Evolutionary conservation across 2,888 invertebrate genomes (phyloP), one percentile per base, ranked within the genome.

Genomic region (Mesorhabditis spiculigera): DNA sequence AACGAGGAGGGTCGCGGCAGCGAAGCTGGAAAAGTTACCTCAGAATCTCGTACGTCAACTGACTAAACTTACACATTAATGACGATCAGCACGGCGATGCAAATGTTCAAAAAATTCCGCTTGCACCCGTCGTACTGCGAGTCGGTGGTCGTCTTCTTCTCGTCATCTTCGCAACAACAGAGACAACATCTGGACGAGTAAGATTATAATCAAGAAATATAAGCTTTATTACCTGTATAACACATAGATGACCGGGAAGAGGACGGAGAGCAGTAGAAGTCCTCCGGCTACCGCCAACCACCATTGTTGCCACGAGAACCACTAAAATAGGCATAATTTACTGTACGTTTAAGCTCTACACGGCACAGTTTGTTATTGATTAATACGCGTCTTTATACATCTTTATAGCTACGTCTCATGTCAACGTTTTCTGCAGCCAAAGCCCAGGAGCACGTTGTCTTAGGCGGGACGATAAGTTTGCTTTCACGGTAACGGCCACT

Each of bases 291-390:
- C 44, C n/a, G 71, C 73, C 42, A 84, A 66, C 81, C 81, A 81
- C 75, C 82, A 79, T 69, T 77, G 76, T 63, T 82, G 83, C 75
- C 79, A 82, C 67, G 78, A 75, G 43, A 84, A 66, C 84, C 84
- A 84, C 81, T 84, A 77, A 71, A 82, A 78, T 66, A 63, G 44
- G 28, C 5, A 16, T 28, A 5, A 28, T 63, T 16, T 28, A 28
- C 28, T 28, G 28, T 28, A 28, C 28, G 28, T 28, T 28, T 28
- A 28, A 28, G 28, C 1, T 28, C 28, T 28, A 28, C n/a, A n/a
- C 28, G 28, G 28, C 28, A 28, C 28, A 28, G 28, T 28, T 28
- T 28, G 28, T 28, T 28, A 28, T 28, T 3, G 28, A 28, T 28
- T 28, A 28, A 1, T 28, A 28, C 28, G 28, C 28, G 28, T 1